Evolutionary conservation across 2,888 invertebrate species (phyloP).

Genomic region (Luperina nickerlii): DNA sequence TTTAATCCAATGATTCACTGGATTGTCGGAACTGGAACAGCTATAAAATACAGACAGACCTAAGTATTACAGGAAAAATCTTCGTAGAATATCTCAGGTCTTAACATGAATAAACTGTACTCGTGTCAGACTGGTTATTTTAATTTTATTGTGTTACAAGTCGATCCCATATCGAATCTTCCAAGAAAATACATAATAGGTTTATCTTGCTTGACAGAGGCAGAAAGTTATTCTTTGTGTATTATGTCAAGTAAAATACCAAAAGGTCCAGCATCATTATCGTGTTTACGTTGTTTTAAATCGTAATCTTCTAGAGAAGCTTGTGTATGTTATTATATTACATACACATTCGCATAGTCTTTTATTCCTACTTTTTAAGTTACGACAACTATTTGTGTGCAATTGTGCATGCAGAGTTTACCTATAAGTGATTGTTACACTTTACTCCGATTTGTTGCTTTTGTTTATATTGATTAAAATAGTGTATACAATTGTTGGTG

Average conservation of each 20-base stretch:
- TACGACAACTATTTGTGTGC: too few relatives aligned
- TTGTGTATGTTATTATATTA: conserved; percentile 21
- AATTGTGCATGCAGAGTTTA: too few relatives aligned
- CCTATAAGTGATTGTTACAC: too few relatives aligned
- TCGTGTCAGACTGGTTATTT: conserved; percentile 32
- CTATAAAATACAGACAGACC: conserved; percentile 41
- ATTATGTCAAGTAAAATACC: conserved; percentile 21
- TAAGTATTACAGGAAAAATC: conserved; percentile 10
- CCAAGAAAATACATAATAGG: conserved; percentile 53
- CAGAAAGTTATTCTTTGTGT: conserved; percentile 45
- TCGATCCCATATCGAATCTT: conserved; percentile 42
- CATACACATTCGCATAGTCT: too few relatives aligned
- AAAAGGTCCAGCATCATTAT: conserved; percentile 4
- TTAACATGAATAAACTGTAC: conserved; percentile 24
- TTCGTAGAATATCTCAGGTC: conserved; percentile 11
- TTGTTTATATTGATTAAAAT: too few relatives aligned
- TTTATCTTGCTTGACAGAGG: conserved; percentile 38
- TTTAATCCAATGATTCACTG: conserved; percentile 63
- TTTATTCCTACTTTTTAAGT: too few relatives aligned
- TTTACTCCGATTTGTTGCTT: too few relatives aligned
- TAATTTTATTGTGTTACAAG: conserved; percentile 34
- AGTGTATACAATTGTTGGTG: too few relatives aligned
- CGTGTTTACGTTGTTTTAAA: conserved; percentile 23
- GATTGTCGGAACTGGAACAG: conserved; percentile 60
- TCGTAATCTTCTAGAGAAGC: conserved; percentile 9